phyloP scores from a whole-genome alignment of 2,113 vertebrate genomes.

The Tympanuchus pallidicinctus region DNA sequence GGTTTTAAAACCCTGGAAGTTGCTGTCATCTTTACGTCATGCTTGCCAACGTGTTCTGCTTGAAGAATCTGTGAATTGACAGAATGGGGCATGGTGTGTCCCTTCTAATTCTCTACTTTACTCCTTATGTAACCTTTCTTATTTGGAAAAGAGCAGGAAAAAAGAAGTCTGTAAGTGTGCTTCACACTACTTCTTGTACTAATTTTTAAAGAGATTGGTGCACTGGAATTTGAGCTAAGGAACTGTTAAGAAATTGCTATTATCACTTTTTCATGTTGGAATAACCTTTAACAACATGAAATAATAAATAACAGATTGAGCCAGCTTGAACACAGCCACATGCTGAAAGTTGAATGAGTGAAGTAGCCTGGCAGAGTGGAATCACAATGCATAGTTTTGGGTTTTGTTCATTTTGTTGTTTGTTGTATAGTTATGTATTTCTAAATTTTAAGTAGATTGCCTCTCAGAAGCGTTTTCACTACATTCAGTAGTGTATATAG shows the following conservation, averaged over 20 bases:
- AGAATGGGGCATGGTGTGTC: not conserved
- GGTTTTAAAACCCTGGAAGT: not conserved
- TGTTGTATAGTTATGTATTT: not conserved
- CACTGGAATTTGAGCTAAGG: not conserved
- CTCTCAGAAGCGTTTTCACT: not conserved
- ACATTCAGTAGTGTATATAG: rapidly evolving
- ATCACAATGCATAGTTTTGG: not conserved
- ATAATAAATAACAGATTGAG: slow-evolving; percentile 39
- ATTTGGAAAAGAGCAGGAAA: not conserved
- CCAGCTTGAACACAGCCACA: not conserved
- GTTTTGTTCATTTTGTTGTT: not conserved
- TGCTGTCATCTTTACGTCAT: not conserved
- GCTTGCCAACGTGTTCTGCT: not conserved
- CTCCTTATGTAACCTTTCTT: not conserved
- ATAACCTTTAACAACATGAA: slow-evolving; percentile 32
- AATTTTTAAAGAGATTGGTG: not conserved
- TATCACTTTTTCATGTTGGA: slow-evolving; percentile 10
- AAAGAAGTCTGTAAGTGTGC: not conserved
- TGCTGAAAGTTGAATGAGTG: not conserved
- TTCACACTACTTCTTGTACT: not conserved
- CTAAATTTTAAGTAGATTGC: not conserved
- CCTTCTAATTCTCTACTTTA: not conserved
- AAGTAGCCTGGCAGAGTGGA: not conserved
- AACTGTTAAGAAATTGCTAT: not conserved
- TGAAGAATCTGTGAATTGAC: not conserved